phyloP scores from a whole-genome alignment of 2,113 vertebrate species.

The Atherinomorus stipes region DNA sequence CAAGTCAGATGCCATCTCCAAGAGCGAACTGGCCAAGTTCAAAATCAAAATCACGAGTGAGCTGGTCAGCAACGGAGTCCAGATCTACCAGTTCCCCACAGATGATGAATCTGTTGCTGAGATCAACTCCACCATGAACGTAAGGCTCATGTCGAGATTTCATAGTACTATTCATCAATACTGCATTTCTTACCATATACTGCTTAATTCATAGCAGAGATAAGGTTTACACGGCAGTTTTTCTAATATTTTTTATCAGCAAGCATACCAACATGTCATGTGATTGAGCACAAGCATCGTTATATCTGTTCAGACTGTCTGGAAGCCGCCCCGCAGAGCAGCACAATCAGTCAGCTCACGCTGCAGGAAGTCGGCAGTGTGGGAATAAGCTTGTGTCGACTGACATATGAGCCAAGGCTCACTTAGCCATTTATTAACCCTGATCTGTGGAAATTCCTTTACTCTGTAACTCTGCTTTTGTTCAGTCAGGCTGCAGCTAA shows the following conservation, averaged over 20 bases:
- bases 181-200: not conserved
- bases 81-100: constrained; percentile 99
- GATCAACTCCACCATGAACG: constrained; percentile 99
- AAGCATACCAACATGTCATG: constrained; percentile 1
- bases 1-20: constrained; percentile 97
- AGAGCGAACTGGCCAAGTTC: constrained; percentile 97
- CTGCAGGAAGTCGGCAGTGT: constrained; percentile 69
- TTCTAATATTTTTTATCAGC: not conserved
- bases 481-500: not conserved
- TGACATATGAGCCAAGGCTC: constrained; percentile 33
- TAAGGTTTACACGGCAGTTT: not conserved
- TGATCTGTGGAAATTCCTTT: constrained; percentile 23
- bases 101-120: constrained; percentile 97
- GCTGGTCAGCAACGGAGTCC: constrained; percentile 96
- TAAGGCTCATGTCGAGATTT: constrained; percentile 75
- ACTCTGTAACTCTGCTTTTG: constrained; percentile 8
- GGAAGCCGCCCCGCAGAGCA: constrained; percentile 43
- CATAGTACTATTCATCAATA: not conserved
- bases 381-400: constrained; percentile 56
- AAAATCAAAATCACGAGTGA: constrained; percentile 99
- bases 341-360: constrained; percentile 35
- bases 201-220: not conserved
- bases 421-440: constrained; percentile 24
- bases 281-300: constrained; percentile 24
- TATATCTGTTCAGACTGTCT: constrained; percentile 43